These are phyloP conservation scores for Porites lobata DNA, from an alignment of 92 coral and sea anemone genomes.

Conservation along the genomic window DNA sequence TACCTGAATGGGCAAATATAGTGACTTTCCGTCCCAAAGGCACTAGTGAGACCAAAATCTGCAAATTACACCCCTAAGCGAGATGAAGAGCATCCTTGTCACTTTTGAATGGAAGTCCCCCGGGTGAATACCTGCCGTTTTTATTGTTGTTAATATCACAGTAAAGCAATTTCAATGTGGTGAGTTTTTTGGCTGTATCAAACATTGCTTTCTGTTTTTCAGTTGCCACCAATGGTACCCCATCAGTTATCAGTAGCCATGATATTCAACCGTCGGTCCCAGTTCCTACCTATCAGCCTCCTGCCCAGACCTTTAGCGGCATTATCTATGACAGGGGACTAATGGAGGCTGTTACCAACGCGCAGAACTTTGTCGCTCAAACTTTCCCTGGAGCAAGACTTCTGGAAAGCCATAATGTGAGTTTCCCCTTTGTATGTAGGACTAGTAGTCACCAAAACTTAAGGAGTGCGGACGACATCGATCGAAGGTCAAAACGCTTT, in stretches of 20 bases:
- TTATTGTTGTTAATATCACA: no score
- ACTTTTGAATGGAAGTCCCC: no score
- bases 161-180: not conserved
- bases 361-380: slow-evolving; percentile 77
- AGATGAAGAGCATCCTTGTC: no score
- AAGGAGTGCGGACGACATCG: no score
- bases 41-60: no score
- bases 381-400: slow-evolving; percentile 92
- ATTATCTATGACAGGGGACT: slow-evolving; percentile 59
- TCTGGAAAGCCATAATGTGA: slow-evolving; percentile 89
- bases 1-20: no score
- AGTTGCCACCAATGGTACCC: slow-evolving; percentile 9
- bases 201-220: not conserved
- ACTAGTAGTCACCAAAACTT: no score
- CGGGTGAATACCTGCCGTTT: no score
- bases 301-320: slow-evolving; percentile 14
- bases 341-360: slow-evolving; percentile 73
- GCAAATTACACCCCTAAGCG: no score
- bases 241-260: slow-evolving; percentile 19
- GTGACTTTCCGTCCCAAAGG: no score
- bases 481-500: no score
- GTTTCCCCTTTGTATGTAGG: slow-evolving; percentile 5
- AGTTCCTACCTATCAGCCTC: slow-evolving; percentile 12
- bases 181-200: not conserved
- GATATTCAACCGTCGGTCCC: slow-evolving; percentile 63